Base-by-base conservation (phyloP, 1,140 invertebrate genomes). In the Cryptotermes secundus region DNA sequence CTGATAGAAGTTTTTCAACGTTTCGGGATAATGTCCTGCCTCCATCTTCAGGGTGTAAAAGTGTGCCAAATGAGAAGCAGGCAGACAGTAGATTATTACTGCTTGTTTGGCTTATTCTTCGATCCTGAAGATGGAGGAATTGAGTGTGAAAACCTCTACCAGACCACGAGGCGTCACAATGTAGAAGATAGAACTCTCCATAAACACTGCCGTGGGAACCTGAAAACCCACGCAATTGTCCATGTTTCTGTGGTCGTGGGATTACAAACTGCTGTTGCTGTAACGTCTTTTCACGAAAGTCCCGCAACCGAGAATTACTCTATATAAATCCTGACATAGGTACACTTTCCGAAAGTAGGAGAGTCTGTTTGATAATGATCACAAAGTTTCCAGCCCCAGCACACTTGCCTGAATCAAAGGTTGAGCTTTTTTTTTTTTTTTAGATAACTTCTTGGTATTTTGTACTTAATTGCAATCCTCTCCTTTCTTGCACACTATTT, bases 381-480 rank as follows among this genome's bases (percentile, higher is more conserved):
- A 38, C 42, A 35, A 31, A 45, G 14, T 2, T 38, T 81, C 42
- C 80, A 81, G 35, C 80, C 31, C 42, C 80, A 81, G 80, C 80
- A 81, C 80, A 81, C 80, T 45, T 81, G 80, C 31, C 80, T 81
- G 59, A 72, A n/a, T 72, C 59, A 72, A 6, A 72, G 26, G 59
- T 72, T 72, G 59, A 72, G 59, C 59, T 26, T 26, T n/a, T 59
- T 22, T n/a, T n/a, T n/a, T n/a, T n/a, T 59, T 19, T 65, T 72
- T 72, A 72, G 59, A 72, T 31, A 72, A 81, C n/a, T 45, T 81
- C 35, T n/a, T 81, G 26, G 1, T 81, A 81, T 34, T 81, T 45
- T 81, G 35, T 38, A 81, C 80, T 81, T 45, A 45, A 36, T 45
- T 10, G 12, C 19, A 26, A 81, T 72, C 59, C 26, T 72, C 80